phyloP scores from a whole-genome alignment of 1,140 invertebrate genomes.

The Zaprionus africanus region DNA sequence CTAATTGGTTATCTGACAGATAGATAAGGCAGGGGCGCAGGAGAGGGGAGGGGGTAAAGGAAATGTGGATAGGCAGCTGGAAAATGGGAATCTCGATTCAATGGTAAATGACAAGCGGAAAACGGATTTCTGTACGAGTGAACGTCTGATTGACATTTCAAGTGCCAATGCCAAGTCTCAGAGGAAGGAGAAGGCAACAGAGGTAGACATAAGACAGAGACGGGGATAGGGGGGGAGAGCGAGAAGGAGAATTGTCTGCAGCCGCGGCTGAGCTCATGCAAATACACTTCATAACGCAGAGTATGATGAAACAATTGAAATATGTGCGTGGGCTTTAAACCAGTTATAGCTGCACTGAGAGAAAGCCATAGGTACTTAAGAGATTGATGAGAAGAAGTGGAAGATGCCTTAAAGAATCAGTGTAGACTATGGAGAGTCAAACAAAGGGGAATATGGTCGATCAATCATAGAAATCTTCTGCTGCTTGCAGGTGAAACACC shows the following conservation, averaged over 20 bases:
- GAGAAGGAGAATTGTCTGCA: not conserved
- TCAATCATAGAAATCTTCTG: no score
- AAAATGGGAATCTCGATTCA: conserved; percentile 36
- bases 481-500: not conserved
- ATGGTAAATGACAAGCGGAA: conserved; percentile 72
- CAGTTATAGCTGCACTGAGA: not conserved
- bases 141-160: conserved; percentile 66
- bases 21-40: not conserved
- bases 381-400: not conserved
- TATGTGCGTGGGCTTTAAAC: conserved; percentile 12
- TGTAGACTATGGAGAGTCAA: no score
- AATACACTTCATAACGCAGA: conserved; percentile 25
- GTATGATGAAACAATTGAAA: conserved; percentile 13
- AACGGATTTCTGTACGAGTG: conserved; percentile 74
- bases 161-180: conserved; percentile 25
- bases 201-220: not conserved
- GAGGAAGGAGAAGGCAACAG: not conserved
- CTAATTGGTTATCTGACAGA: conserved; percentile 43
- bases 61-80: not conserved
- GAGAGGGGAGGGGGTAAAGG: not conserved
- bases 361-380: not conserved
- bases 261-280: conserved; percentile 41
- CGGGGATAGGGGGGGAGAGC: not conserved
- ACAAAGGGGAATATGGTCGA: no score
- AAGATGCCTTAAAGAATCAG: not conserved